These are phyloP conservation scores for Drosophila histrio DNA, from an alignment of 2,888 invertebrate species.

Conservation along the genomic window DNA sequence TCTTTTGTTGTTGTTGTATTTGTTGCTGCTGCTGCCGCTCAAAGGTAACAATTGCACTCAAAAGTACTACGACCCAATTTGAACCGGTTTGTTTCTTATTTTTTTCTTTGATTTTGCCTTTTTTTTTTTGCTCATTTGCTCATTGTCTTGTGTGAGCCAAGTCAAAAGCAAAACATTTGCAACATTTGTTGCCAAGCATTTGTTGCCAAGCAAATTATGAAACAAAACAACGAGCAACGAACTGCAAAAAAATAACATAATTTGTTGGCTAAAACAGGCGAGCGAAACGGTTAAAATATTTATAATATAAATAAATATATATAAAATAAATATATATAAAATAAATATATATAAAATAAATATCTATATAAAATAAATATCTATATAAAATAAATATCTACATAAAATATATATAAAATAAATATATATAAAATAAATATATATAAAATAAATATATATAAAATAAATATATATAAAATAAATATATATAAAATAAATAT, in stretches of 20 bases:
- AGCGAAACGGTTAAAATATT: too few relatives aligned
- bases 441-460: too few relatives aligned
- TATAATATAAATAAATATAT: too few relatives aligned
- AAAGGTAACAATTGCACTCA: constrained; percentile 81
- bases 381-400: too few relatives aligned
- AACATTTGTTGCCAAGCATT: constrained; percentile 66
- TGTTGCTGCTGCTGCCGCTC: constrained; percentile 36
- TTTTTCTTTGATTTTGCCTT: constrained; percentile 31
- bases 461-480: too few relatives aligned
- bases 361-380: too few relatives aligned
- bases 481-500: too few relatives aligned
- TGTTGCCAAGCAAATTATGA: constrained; percentile 70
- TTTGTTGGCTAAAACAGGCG: too few relatives aligned
- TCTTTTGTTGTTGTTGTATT: constrained; percentile 14
- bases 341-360: too few relatives aligned
- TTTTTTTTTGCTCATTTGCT: constrained; percentile 27
- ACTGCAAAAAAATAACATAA: constrained; percentile 4
- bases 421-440: too few relatives aligned
- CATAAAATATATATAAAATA: too few relatives aligned
- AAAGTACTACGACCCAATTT: constrained; percentile 82
- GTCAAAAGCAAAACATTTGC: constrained; percentile 31
- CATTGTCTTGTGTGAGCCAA: constrained; percentile 48
- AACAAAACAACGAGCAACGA: constrained; percentile 32
- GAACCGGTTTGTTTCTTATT: constrained; percentile 74
- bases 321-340: too few relatives aligned